These are phyloP conservation scores for Himantopus leucocephalus DNA, from an alignment of 2,113 vertebrate genomes.

Conservation along the genomic window DNA sequence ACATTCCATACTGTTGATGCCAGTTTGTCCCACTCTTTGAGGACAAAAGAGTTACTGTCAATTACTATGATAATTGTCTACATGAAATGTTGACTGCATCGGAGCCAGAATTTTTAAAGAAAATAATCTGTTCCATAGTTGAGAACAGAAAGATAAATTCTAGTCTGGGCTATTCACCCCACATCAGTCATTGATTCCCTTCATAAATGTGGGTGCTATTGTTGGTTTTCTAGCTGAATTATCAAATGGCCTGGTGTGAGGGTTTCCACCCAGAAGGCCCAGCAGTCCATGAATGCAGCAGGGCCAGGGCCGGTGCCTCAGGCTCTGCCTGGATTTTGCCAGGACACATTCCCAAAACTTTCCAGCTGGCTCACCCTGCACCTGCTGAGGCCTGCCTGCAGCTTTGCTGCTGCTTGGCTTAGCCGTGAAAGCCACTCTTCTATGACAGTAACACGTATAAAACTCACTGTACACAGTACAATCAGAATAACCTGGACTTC, in stretches of 20 bases:
- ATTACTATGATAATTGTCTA: background rate
- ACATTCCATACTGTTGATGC: rapidly evolving
- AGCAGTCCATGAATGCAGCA: background rate
- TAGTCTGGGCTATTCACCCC: background rate
- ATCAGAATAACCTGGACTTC: background rate
- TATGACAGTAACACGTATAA: background rate
- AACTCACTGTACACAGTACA: background rate
- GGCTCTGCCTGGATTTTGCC: rapidly evolving
- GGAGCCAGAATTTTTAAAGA: background rate
- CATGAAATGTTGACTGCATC: background rate
- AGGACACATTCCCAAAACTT: rapidly evolving
- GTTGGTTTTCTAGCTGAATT: background rate
- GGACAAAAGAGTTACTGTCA: background rate
- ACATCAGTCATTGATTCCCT: background rate
- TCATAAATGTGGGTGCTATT: background rate
- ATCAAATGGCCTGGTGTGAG: background rate
- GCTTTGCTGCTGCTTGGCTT: rapidly evolving
- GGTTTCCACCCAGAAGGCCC: rapidly evolving
- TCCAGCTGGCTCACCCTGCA: rapidly evolving
- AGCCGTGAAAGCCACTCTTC: background rate
- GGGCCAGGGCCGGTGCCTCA: background rate
- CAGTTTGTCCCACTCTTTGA: background rate
- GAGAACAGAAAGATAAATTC: background rate
- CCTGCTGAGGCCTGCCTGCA: too few relatives aligned
- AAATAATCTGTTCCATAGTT: background rate